Percentiles rank a stretch among this genome's conserved stretches.
Conservation (phyloP, 2,797 vertebrate species). For the Paramormyrops hopkinsi region DNA sequence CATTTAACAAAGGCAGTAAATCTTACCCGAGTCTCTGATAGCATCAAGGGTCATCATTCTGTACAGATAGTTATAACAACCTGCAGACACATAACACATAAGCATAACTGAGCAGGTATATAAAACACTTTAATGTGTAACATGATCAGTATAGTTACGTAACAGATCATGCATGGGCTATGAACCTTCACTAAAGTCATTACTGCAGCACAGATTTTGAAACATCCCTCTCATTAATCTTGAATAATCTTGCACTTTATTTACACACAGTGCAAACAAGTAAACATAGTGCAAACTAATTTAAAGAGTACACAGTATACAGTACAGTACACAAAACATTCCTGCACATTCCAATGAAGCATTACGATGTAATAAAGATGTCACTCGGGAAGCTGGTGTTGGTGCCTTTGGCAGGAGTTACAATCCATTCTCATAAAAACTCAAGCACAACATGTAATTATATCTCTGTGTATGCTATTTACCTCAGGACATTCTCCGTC, state of each 20-base stretch:
- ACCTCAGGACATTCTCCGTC: background rate
- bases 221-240: background rate
- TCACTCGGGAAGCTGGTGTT: too few relatives aligned
- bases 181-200: background rate
- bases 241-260: background rate
- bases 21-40: constrained; percentile 76
- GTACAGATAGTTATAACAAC: constrained; percentile 79
- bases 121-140: background rate
- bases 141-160: background rate
- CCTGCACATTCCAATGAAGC: background rate
- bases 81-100: constrained; percentile 50
- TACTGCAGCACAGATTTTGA: background rate
- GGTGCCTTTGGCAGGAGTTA: background rate
- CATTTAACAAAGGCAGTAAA: background rate
- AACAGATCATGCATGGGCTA: background rate
- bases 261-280: background rate
- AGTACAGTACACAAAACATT: background rate
- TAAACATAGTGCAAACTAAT: background rate
- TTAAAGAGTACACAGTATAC: background rate
- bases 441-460: background rate
- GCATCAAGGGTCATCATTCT: constrained; percentile 93
- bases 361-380: background rate
- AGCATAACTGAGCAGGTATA: background rate
- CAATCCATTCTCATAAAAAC: background rate
- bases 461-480: background rate